Evolutionary conservation across 2,113 vertebrate genomes (phyloP).

Genomic region (Maylandia zebra): DNA sequence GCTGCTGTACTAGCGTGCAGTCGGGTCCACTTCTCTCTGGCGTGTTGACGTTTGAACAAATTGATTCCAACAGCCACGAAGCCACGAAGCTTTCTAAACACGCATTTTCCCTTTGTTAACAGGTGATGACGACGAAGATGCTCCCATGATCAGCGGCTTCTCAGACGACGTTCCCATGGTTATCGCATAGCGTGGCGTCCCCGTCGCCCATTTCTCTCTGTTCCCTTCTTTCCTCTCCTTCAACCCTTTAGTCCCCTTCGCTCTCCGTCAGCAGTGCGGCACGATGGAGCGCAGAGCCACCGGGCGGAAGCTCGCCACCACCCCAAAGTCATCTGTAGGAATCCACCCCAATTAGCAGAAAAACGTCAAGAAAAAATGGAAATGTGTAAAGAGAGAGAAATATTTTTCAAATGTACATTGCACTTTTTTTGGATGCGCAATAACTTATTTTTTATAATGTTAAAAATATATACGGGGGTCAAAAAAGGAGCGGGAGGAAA

Average conservation of each 20-base stretch:
- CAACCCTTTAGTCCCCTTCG: not conserved
- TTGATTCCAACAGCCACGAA: not conserved
- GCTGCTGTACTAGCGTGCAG: not conserved
- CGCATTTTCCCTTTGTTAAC: not conserved
- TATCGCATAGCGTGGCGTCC: conserved; percentile 80
- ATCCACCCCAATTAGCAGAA: conserved; percentile 9
- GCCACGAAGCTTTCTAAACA: not conserved
- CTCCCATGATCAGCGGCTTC: conserved; percentile 97
- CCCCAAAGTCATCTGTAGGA: not conserved
- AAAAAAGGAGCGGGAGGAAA: conserved; percentile 37
- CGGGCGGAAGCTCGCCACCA: not conserved
- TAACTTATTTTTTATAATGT: conserved; percentile 81
- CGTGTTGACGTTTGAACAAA: not conserved
- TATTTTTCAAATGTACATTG: conserved; percentile 75
- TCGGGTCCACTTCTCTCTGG: not conserved
- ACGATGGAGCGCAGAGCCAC: not conserved
- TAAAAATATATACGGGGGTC: conserved; percentile 53
- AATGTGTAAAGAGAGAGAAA: conserved; percentile 53
- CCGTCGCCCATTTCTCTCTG: not conserved
- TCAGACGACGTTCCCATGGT: conserved; percentile 99
- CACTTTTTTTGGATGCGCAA: conserved; percentile 80
- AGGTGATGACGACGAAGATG: conserved; percentile 96
- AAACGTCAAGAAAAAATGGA: conserved; percentile 27
- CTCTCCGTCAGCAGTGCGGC: not conserved
- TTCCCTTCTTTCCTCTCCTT: not conserved